A percentile compares a stretch with the other conserved stretches of the same genome.
These are phyloP conservation scores for Clupea harengus DNA, from an alignment of 2,113 vertebrate genomes.

Conservation along the genomic window DNA sequence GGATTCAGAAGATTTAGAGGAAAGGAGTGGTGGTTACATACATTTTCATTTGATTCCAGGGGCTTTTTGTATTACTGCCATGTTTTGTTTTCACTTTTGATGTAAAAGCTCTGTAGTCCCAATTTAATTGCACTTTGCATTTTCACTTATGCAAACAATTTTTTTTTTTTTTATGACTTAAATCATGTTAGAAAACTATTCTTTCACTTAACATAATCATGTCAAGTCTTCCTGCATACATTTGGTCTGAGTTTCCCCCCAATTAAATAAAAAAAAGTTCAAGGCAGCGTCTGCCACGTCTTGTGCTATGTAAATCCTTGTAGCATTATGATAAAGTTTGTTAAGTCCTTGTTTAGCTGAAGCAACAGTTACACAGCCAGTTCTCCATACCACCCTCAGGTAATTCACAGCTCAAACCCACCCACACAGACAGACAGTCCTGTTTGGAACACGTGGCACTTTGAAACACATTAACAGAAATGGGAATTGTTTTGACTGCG, in stretches of 20 bases:
- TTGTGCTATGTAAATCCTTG: not conserved
- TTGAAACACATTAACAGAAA: not conserved
- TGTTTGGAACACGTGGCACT: not conserved
- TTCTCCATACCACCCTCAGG: not conserved
- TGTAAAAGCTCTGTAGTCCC: not conserved
- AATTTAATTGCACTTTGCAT: not conserved
- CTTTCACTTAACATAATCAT: not conserved
- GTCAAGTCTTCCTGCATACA: not conserved
- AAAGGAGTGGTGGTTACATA: not conserved
- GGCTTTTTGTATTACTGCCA: not conserved
- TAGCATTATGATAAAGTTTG: not conserved
- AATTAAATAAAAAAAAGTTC: not conserved
- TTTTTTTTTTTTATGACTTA: not conserved
- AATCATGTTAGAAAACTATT: not conserved
- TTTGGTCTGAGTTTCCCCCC: not conserved
- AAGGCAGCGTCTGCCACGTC: not conserved
- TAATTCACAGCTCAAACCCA: not conserved
- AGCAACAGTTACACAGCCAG: not conserved
- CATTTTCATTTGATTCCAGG: not conserved
- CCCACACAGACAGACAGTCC: not conserved
- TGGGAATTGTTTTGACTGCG: constrained; percentile 6
- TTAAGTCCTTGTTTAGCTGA: not conserved
- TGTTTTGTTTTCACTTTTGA: not conserved
- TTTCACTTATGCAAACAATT: not conserved
- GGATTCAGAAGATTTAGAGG: not conserved